Conservation (phyloP, 2,113 vertebrate genomes). For the Rhea americana region DNA sequence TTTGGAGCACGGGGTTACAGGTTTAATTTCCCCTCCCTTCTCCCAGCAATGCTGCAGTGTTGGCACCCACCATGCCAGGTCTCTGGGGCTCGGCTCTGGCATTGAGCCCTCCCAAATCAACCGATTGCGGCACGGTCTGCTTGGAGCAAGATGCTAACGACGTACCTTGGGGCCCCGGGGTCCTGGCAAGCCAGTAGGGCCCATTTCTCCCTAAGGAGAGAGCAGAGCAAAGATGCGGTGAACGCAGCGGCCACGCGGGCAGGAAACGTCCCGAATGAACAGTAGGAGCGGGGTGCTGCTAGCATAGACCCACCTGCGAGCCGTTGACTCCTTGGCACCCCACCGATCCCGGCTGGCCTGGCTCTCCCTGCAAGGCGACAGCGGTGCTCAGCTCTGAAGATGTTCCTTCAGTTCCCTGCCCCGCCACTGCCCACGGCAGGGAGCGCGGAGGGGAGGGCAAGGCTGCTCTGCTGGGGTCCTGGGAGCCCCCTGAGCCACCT, state of each 20-base stretch:
- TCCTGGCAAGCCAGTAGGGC: conserved; percentile 78
- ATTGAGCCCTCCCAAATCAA: not conserved
- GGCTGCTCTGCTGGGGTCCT: no score
- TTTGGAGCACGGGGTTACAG: not conserved
- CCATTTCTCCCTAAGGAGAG: conserved; percentile 82
- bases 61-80: no score
- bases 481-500: accelerated
- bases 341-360: conserved; percentile 74
- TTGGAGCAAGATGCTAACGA: accelerated
- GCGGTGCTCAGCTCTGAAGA: not conserved
- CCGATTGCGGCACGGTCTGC: accelerated
- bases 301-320: conserved; percentile 76
- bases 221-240: not conserved
- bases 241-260: accelerated
- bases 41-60: not conserved
- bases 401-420: no score
- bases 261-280: accelerated
- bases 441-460: not conserved
- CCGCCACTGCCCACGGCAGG: not conserved
- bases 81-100: no score
- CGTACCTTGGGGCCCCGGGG: conserved; percentile 80
- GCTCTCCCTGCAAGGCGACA: conserved; percentile 70
- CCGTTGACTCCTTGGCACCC: conserved; percentile 83
- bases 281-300: accelerated
- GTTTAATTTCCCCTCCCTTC: not conserved